phyloP scores from a whole-genome alignment of 2,888 invertebrate genomes.

The Chrysomela aeneicollis region DNA sequence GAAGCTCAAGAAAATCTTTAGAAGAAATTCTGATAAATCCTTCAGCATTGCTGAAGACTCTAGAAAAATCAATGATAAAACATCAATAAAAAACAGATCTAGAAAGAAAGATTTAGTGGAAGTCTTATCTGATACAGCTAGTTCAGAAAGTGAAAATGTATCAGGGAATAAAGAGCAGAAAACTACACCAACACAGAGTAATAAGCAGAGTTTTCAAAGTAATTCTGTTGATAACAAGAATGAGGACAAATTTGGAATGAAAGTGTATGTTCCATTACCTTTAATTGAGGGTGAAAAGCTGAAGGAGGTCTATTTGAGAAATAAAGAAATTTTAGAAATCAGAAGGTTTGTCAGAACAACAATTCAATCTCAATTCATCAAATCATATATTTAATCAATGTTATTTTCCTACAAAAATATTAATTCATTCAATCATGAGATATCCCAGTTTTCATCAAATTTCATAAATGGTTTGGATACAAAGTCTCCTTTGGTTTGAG shows the following conservation, averaged over 20 bases:
- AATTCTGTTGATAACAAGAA: constrained; percentile 20
- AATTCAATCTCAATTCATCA: background rate
- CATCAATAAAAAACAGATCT: constrained; percentile 3
- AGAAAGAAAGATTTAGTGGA: constrained; percentile 18
- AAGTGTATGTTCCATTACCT: constrained; percentile 50
- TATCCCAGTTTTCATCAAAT: no score
- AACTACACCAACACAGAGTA: constrained; percentile 16
- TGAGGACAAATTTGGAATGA: constrained; percentile 43
- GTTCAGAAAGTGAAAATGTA: constrained; percentile 20
- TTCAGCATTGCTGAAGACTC: constrained; percentile 20
- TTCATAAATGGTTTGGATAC: no score
- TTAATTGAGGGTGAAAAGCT: constrained; percentile 50
- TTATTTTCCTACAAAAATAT: background rate
- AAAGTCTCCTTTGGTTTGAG: no score
- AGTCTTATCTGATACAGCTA: constrained; percentile 28
- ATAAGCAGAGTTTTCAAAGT: constrained; percentile 27
- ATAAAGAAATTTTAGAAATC: constrained; percentile 46
- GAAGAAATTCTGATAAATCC: constrained; percentile 16
- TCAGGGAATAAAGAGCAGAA: background rate
- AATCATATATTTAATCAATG: background rate
- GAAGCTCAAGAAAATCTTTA: constrained; percentile 28
- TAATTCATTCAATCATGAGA: no score
- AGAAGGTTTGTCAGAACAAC: constrained; percentile 40
- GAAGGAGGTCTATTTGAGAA: constrained; percentile 49
- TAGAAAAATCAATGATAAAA: background rate